Percentiles rank a stretch among this genome's conserved stretches.
Conservation (phyloP, 2,888 invertebrate species). For the Mythimna lalbum region DNA sequence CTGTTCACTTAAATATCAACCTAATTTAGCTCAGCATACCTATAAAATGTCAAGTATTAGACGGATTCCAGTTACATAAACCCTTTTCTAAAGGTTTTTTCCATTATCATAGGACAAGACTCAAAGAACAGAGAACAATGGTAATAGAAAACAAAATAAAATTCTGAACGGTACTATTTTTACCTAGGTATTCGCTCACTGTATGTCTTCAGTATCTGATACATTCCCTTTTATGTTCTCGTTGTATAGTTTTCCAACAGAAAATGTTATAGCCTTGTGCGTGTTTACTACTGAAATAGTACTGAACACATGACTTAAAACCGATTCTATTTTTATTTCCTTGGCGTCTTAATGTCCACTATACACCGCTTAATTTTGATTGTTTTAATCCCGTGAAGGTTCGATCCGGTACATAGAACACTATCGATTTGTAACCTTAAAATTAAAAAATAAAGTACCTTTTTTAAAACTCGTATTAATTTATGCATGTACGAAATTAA, state of each 20-base stretch:
- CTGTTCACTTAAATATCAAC: conserved; percentile 16
- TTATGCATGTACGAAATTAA: too few species aligned
- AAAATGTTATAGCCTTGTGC: conserved; percentile 1
- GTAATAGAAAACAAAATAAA: not conserved
- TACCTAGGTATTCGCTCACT: not conserved
- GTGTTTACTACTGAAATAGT: conserved; percentile 9
- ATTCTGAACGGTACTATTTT: not conserved
- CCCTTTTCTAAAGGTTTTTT: not conserved
- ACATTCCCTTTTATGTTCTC: conserved; percentile 4
- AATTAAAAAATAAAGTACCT: too few species aligned
- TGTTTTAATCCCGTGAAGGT: too few species aligned
- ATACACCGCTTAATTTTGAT: too few species aligned
- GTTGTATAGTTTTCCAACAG: not conserved
- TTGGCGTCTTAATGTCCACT: too few species aligned
- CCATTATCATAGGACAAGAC: too few species aligned
- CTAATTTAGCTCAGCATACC: conserved; percentile 9
- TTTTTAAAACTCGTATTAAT: too few species aligned
- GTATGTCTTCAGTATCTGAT: conserved; percentile 2
- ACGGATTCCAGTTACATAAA: not conserved
- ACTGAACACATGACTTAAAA: not conserved
- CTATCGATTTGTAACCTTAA: too few species aligned
- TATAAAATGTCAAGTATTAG: not conserved
- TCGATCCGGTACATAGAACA: too few species aligned
- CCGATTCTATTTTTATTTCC: conserved; percentile 19
- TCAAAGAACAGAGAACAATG: not conserved